A percentile compares a stretch with the other conserved stretches of the same genome.
These are phyloP conservation scores for Phrynocephalus forsythii DNA, from an alignment of 2,797 vertebrate genomes.

Conservation along the genomic window DNA sequence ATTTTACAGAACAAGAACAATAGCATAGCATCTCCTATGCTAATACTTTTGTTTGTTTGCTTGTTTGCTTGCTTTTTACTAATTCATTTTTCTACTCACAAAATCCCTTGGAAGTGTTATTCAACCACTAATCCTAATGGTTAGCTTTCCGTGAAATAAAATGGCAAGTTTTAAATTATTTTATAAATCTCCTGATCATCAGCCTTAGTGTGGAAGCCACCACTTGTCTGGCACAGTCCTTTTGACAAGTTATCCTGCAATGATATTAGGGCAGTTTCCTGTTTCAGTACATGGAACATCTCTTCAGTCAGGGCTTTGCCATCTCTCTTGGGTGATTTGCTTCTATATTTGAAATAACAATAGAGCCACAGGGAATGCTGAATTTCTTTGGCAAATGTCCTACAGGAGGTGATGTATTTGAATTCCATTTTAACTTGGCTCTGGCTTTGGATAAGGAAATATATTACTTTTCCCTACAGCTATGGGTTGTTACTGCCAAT, in stretches of 20 bases:
- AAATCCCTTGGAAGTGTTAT: background rate
- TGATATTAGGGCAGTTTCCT: background rate
- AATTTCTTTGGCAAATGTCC: background rate
- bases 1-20: background rate
- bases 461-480: conserved; percentile 1
- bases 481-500: background rate
- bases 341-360: background rate
- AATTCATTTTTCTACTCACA: background rate
- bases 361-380: background rate
- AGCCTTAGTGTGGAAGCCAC: background rate
- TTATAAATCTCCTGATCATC: background rate
- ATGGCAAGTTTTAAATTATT: background rate
- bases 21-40: no score
- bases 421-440: background rate
- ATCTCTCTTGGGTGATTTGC: background rate
- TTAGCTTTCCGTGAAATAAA: conserved; percentile 9
- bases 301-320: no score
- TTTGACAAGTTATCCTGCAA: background rate
- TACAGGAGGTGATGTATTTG: conserved; percentile 9
- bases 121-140: background rate
- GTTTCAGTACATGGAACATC: background rate
- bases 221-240: background rate
- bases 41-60: no score
- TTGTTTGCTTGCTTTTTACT: background rate
- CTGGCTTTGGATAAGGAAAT: conserved; percentile 1